Evolutionary conservation across 37 sponge, comb jelly and placozoan species (phyloP).

Genomic region (Bolinopsis microptera): DNA sequence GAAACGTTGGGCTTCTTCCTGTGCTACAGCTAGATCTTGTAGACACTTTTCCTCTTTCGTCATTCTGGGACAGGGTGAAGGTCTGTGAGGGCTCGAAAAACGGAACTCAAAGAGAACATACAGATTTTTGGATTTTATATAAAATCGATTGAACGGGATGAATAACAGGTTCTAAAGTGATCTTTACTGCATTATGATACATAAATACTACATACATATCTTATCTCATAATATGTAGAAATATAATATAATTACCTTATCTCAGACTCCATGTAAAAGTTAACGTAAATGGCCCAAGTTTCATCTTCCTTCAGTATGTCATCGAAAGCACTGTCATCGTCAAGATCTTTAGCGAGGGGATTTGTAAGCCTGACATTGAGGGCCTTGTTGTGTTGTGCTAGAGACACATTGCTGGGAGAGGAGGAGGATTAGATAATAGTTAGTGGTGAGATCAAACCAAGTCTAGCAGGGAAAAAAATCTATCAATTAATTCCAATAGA

Average conservation of each 20-base stretch:
- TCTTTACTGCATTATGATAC: too few species aligned
- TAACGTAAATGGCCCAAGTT: background rate
- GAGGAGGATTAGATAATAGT: too few species aligned
- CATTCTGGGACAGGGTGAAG: background rate
- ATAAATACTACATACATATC: too few species aligned
- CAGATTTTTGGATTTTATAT: too few species aligned
- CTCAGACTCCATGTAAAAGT: background rate
- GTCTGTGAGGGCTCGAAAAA: background rate
- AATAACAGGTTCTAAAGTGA: too few species aligned
- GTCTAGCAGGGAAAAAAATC: too few species aligned
- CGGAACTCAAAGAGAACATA: too few species aligned
- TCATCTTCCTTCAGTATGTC: background rate
- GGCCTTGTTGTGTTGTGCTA: conserved; percentile 7
- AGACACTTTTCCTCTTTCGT: background rate
- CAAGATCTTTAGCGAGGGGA: background rate
- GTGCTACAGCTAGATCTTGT: background rate
- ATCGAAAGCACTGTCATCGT: background rate
- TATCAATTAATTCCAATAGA: too few species aligned
- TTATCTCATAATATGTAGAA: too few species aligned
- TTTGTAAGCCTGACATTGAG: conserved; percentile 22
- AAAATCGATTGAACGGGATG: too few species aligned
- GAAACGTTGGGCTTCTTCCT: background rate
- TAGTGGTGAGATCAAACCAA: too few species aligned
- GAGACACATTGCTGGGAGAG: background rate
- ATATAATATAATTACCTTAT: background rate